These are phyloP conservation scores for Oxyteleia sp. DNA, from an alignment of 2,888 invertebrate species.

Conservation along the genomic window DNA sequence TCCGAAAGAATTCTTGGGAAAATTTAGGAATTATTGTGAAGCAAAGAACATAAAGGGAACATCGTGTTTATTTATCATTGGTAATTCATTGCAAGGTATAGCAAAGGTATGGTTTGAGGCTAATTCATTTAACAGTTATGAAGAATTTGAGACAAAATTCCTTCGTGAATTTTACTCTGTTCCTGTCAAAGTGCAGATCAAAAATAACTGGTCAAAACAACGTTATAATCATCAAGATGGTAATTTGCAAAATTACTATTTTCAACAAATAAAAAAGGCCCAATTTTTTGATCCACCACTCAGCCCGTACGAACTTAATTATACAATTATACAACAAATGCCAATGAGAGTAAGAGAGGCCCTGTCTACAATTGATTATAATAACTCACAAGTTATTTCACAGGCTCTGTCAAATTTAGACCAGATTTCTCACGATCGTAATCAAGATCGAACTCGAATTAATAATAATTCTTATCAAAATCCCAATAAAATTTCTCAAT, in stretches of 20 bases:
- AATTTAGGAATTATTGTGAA: constrained; percentile 19
- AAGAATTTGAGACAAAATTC: constrained; percentile 1
- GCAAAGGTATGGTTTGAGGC: constrained; percentile 11
- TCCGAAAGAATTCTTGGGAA: constrained; percentile 5
- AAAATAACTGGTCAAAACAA: constrained; percentile 17
- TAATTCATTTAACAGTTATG: background rate
- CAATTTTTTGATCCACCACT: constrained; percentile 18
- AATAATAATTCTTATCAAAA: too few relatives aligned
- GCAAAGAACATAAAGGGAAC: background rate
- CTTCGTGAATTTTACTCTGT: constrained; percentile 16
- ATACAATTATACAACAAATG: constrained; percentile 8
- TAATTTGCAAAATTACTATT: constrained; percentile 14
- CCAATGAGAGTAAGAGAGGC: constrained; percentile 13
- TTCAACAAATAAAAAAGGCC: background rate
- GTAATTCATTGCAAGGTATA: background rate
- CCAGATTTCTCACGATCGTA: too few relatives aligned
- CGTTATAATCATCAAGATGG: background rate
- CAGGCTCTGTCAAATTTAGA: constrained; percentile 14
- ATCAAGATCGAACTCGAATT: too few relatives aligned
- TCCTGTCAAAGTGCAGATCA: background rate
- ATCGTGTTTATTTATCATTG: background rate
- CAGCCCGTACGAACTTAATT: constrained; percentile 6
- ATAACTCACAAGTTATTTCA: background rate
- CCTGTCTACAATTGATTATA: background rate
- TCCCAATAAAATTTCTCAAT: too few relatives aligned